Conservation (phyloP, 2,888 invertebrate genomes). For the Diachrysia chrysitis region DNA sequence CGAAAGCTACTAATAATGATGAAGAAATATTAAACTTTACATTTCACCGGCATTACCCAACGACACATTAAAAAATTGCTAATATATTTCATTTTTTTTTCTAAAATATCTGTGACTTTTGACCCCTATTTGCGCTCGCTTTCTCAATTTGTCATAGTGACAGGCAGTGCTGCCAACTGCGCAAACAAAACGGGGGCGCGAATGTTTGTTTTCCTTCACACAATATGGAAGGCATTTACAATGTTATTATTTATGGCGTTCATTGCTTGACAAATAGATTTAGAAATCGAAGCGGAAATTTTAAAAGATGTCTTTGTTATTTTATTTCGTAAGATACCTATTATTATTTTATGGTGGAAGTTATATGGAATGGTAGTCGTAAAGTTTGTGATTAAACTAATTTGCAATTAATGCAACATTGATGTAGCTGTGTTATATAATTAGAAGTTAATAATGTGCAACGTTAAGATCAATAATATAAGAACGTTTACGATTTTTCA, state of each 20-base stretch:
- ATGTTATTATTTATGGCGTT: conserved; percentile 80
- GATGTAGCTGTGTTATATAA: background rate
- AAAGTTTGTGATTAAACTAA: background rate
- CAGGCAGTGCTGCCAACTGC: conserved; percentile 80
- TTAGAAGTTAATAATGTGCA: background rate
- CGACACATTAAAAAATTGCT: conserved; percentile 16
- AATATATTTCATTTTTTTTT: conserved; percentile 26
- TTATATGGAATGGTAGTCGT: conserved; percentile 8
- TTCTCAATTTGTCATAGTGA: conserved; percentile 75
- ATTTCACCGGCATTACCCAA: conserved; percentile 19
- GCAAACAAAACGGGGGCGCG: conserved; percentile 81
- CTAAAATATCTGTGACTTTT: conserved; percentile 52
- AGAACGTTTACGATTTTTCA: background rate
- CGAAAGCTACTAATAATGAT: conserved; percentile 23
- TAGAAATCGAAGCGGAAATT: conserved; percentile 75
- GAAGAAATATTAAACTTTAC: conserved; percentile 26
- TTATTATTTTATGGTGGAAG: conserved; percentile 13
- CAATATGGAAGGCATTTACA: conserved; percentile 78
- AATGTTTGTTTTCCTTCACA: conserved; percentile 79
- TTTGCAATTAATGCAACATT: background rate
- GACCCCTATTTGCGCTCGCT: conserved; percentile 61
- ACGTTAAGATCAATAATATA: background rate
- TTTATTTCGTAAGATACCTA: conserved; percentile 28
- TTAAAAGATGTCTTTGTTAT: conserved; percentile 42
- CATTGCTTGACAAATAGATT: conserved; percentile 80